Base-by-base conservation (phyloP, 1,140 invertebrate genomes). In the Uloborus diversus region DNA sequence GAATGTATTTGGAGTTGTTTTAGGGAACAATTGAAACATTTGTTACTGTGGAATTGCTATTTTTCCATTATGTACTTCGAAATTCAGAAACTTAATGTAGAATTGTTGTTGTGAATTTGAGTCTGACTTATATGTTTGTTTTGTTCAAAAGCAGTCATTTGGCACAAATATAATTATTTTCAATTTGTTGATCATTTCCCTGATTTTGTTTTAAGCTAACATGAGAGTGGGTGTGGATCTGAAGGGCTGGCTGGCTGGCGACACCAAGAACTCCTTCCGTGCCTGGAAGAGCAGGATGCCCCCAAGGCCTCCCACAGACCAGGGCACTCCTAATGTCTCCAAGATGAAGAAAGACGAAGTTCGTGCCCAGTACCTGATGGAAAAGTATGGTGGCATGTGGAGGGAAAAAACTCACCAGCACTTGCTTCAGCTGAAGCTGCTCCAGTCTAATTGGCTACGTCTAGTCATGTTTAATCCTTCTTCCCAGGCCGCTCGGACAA, bases 391-490 rank as follows among this genome's bases (percentile, higher is more conserved):
- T 0, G 87, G 81, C 14, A 84, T 87, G 11, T 90, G 90, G 90
- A 82, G 85, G 20, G 85, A 88, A 20, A 87, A 86, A 78, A 83
- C 81, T 0, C 75, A 82, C 13, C 82, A 80, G 25, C 80, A 82
- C 37, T 57, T 81, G 25, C 81, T 82, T 62, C 59, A 84, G n/a
- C 7, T 83, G 7, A 89, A 89, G 61, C 84, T 92, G 25, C 86
- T 88, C 5, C 90, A 91, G 78, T 89, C 90, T 1, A 93, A 93
- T 4, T 98, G 96, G 96, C 88, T 98, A 7, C 92, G 94, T 79
- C 92, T 93, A 7, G 92, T 97, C 7, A 89, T 98, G 80, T 98
- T 98, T 85, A 96, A 96, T 87, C 91, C 93, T 0, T 95, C 94
- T 85, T 97, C 95, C 0, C 89, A 94, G 56, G 90, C 96, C 56